Conservation (phyloP, 2,113 vertebrate species). For the Pleuronectes platessa region DNA sequence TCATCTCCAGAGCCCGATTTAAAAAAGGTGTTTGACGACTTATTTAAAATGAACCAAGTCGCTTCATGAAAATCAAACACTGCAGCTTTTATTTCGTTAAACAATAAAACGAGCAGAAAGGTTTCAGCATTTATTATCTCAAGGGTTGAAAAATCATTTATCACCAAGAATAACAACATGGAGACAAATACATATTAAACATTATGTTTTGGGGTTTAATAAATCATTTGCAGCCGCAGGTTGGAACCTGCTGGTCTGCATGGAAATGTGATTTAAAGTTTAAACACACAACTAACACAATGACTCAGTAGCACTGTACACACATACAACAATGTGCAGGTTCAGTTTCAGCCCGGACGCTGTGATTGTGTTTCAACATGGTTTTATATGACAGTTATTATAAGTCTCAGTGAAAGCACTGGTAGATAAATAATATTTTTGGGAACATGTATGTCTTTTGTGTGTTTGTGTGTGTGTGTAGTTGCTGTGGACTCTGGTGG, state of each 20-base stretch:
- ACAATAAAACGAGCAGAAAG: background rate
- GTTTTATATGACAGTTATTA: slow-evolving; percentile 5
- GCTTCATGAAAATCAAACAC: too few species aligned
- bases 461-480: background rate
- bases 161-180: slow-evolving; percentile 59
- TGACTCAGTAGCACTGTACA: slow-evolving; percentile 12
- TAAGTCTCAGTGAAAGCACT: background rate
- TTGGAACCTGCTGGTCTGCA: slow-evolving; percentile 4
- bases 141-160: slow-evolving; percentile 44
- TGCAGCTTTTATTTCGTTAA: too few species aligned
- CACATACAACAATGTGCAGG: background rate
- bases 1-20: too few species aligned
- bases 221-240: slow-evolving; percentile 56
- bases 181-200: slow-evolving; percentile 58
- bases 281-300: background rate
- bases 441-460: slow-evolving; percentile 6
- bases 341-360: background rate
- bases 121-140: slow-evolving; percentile 32
- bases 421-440: slow-evolving; percentile 41
- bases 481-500: slow-evolving; percentile 25
- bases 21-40: too few species aligned
- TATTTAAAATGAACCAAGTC: too few species aligned
- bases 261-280: slow-evolving; percentile 30
- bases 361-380: background rate
- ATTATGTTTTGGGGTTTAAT: slow-evolving; percentile 44